Evolutionary conservation across 2,888 invertebrate genomes (phyloP).

Genomic region (Invenusta paracnida): DNA sequence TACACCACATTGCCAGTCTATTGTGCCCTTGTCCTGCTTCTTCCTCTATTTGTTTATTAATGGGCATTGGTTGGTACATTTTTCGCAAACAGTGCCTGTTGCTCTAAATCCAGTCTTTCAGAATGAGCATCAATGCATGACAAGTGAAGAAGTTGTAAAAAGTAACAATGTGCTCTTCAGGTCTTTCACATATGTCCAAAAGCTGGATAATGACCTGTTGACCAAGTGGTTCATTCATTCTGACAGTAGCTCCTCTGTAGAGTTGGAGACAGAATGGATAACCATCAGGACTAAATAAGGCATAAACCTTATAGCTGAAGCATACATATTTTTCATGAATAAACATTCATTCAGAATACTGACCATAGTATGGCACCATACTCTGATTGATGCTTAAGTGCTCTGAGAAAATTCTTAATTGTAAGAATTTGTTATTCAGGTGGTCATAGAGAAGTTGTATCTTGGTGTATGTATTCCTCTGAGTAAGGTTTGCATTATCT

Average conservation of each 20-base stretch:
- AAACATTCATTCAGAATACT: neutral
- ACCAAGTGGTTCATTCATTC: neutral
- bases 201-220: neutral
- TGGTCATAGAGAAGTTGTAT: neutral
- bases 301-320: neutral
- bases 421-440: neutral
- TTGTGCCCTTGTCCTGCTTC: neutral
- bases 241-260: neutral
- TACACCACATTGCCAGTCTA: no score
- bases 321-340: neutral
- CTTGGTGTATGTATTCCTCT: neutral
- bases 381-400: neutral
- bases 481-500: constrained; percentile 19
- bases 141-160: neutral
- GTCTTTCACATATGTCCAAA: neutral
- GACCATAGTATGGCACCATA: neutral
- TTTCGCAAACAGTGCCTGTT: neutral
- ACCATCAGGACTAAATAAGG: neutral
- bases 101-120: neutral
- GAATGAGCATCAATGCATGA: no score
- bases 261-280: constrained; percentile 27
- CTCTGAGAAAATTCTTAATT: neutral
- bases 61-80: neutral
- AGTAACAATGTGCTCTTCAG: no score
- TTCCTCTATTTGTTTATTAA: neutral